Conservation (phyloP, 2,888 invertebrate genomes). For the Drosophila lutescens region DNA sequence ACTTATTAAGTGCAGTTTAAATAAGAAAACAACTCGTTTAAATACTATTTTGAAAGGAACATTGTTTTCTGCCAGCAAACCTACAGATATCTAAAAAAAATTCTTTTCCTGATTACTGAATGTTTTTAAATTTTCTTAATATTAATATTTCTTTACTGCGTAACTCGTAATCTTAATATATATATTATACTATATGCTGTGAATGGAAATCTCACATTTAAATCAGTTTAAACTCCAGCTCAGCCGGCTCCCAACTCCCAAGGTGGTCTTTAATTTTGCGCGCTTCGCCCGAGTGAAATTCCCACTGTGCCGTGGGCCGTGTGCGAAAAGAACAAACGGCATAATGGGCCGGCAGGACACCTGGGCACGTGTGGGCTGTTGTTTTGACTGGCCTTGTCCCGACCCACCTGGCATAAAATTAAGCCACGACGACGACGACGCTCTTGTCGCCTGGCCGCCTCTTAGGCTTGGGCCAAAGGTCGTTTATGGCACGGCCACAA, state of each 20-base stretch:
- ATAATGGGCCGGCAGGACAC: constrained; percentile 51
- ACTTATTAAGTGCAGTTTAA: too few relatives aligned
- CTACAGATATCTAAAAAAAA: too few relatives aligned
- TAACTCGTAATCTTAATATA: background rate
- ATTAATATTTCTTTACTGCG: too few relatives aligned
- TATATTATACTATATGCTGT: too few relatives aligned
- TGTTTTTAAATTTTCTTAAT: too few relatives aligned
- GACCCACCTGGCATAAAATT: constrained; percentile 70
- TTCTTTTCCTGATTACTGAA: too few relatives aligned
- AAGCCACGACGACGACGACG: constrained; percentile 49
- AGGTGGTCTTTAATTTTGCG: constrained; percentile 40
- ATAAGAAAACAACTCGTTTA: too few relatives aligned
- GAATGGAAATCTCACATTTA: background rate
- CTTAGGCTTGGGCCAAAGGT: constrained; percentile 40
- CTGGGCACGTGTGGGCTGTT: constrained; percentile 59
- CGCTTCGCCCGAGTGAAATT: constrained; percentile 5
- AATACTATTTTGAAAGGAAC: too few relatives aligned
- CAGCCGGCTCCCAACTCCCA: background rate
- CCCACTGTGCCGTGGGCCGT: constrained; percentile 35
- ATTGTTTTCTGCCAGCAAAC: too few relatives aligned
- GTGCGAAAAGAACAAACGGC: constrained; percentile 22
- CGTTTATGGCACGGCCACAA: constrained; percentile 54
- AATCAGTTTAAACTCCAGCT: constrained; percentile 4
- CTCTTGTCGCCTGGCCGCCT: constrained; percentile 28
- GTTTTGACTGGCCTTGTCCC: constrained; percentile 58